Evolutionary conservation across 2,888 invertebrate genomes (phyloP), one percentile per base, ranked within the genome.

Genomic region (Pedicia rivosa): DNA sequence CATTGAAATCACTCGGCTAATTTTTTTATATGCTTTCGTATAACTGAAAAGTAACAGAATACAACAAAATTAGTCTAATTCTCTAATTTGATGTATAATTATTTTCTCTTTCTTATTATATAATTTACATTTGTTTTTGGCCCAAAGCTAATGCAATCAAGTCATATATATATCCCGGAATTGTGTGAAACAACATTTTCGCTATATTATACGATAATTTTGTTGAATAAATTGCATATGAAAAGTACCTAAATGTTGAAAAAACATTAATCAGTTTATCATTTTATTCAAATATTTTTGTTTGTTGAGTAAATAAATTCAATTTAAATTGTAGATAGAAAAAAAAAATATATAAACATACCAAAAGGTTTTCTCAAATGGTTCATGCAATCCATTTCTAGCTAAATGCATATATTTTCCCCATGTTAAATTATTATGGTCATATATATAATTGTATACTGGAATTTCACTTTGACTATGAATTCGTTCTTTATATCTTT

Each of bases 151-250:
- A 48, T 45, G 62, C 62, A 53, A 58, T 53, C 51, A 58, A 54
- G 55, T 62, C 62, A 50, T 62, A 56, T 44, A 59, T 52, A 54
- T 57, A 59, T 50, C 57, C 62, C 35, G 62, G 62, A 42, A 62
- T 53, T 47, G 56, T 54, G 53, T 62, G 62, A 44, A 59, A 52
- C 45, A 58, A 48, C 49, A 62, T 55, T 48, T 55, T 52, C 48
- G 55, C 50, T 46, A 55, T 48, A 45, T 52, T 54, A 51, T 60
- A 55, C 49, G 59, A 47, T 47, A 53, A 53, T 51, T 58, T 60
- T 54, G 54, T 57, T 46, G 55, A 55, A 49, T 60, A 56, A 52
- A 62, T 60, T 50, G 57, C 50, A 50, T 62, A 62, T 42, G 62
- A 57, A 50, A 58, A 62, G 50, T 58, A 61, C 61, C 61, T 61